Base-by-base conservation (phyloP, 2,888 invertebrate species). In the Chaitophorus viminalis region DNA sequence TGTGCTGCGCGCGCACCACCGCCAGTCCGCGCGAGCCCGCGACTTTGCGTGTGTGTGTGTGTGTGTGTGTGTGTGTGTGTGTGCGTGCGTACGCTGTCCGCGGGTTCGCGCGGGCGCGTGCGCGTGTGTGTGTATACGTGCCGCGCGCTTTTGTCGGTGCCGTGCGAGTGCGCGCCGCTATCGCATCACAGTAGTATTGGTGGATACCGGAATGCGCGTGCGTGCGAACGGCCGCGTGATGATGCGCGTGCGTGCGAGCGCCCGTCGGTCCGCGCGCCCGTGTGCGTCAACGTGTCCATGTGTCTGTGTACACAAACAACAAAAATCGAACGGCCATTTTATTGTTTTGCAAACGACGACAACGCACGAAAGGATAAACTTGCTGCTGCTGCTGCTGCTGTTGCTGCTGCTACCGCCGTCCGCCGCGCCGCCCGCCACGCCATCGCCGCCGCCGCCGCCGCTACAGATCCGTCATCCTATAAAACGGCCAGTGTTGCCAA, bases 271-370 rank as follows among this genome's bases (percentile, higher is more conserved):
- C 21, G 75, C 14, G 70, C 11, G 70, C 39, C 39, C 78, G 70
- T 36, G 70, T 36, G 68, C 31, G 86, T 39, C 39, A 29, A 70
- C 31, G 86, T n/a, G 60, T 17, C 5, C 39, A 21, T 74, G 72
- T 86, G 79, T 74, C 39, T 70, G 77, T 78, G 52, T 79, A 87
- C 86, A 87, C 86, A 79, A 79, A 87, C 86, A 87, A 87, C 86
- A 87, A 87, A 87, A 87, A 87, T 87, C 86, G 86, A 87, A 87
- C 86, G 86, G 86, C 86, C 86, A 87, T 87, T 87, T 87, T 87
- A 87, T 87, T 87, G 86, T 87, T 87, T 87, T 87, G 86, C 86
- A 87, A 87, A 87, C 86, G 86, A 79, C 86, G 86, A 87, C 86
- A 60, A 79, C 86, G 72, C 86, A 87, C 86, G 86, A 87, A 87